Evolutionary conservation across 2,888 invertebrate species (phyloP).

Genomic region (Meliscaeva auricollis): DNA sequence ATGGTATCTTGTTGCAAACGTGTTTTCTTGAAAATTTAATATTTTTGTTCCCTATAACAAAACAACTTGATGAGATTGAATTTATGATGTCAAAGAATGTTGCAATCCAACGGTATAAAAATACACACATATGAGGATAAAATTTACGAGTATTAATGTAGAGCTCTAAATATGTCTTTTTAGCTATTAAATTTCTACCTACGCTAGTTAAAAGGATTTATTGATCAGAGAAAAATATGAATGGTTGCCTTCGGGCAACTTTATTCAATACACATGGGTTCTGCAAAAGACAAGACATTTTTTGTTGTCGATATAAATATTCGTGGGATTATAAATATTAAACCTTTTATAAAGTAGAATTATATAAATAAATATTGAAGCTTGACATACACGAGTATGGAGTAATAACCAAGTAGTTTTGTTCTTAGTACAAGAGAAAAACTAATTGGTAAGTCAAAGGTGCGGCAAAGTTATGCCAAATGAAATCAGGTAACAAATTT

Average conservation of each 20-base stretch:
- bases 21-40: background rate
- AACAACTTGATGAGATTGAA: background rate
- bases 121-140: too few species aligned
- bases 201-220: background rate
- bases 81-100: background rate
- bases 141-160: background rate
- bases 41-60: background rate
- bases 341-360: too few species aligned
- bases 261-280: slow-evolving; percentile 4
- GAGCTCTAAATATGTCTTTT: too few species aligned
- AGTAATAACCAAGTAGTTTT: too few species aligned
- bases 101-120: too few species aligned
- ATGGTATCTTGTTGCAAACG: background rate
- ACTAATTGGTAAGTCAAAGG: too few species aligned
- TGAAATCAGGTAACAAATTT: too few species aligned
- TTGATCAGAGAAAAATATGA: too few species aligned
- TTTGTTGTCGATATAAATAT: background rate
- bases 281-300: background rate
- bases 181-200: background rate
- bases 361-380: background rate
- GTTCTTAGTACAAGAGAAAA: too few species aligned
- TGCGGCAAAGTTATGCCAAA: too few species aligned
- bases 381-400: too few species aligned
- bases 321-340: background rate
- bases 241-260: too few species aligned